phyloP scores from a whole-genome alignment of 2,797 vertebrate genomes.

The Myotis planiceps region DNA sequence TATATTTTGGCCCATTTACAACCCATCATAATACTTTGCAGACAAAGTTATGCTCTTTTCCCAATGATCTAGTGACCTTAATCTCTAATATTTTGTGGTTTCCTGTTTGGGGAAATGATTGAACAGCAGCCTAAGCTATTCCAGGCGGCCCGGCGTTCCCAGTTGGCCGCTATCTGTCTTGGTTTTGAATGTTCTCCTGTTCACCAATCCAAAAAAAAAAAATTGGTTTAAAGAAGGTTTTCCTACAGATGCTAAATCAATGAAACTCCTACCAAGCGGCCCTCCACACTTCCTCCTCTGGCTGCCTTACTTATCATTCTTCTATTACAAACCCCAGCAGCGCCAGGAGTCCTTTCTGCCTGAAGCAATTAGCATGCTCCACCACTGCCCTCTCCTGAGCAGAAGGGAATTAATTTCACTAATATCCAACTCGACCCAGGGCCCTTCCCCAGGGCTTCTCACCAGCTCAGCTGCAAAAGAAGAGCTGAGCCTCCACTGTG shows the following conservation, averaged over 20 bases:
- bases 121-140: constrained; percentile 70
- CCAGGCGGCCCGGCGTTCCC: constrained; percentile 65
- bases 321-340: constrained; percentile 30
- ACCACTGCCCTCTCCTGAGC: constrained; percentile 62
- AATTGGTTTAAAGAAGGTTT: constrained; percentile 29
- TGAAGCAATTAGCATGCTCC: constrained; percentile 37
- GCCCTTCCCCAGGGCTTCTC: constrained; percentile 68
- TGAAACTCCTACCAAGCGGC: constrained; percentile 61
- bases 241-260: constrained; percentile 59
- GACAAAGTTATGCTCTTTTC: constrained; percentile 72
- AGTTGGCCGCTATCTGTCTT: constrained; percentile 61
- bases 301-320: constrained; percentile 39
- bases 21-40: constrained; percentile 74
- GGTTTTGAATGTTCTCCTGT: constrained; percentile 59
- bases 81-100: constrained; percentile 78
- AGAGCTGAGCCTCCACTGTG: constrained; percentile 21
- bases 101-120: constrained; percentile 78
- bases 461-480: constrained; percentile 60
- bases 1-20: constrained; percentile 65
- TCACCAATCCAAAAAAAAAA: constrained; percentile 6
- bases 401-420: constrained; percentile 77
- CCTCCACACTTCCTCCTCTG: constrained; percentile 51
- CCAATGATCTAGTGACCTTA: constrained; percentile 75
- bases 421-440: constrained; percentile 70
- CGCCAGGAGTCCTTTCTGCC: background rate